Percentiles rank a stretch among this genome's conserved stretches.
Evolutionary conservation across 2,797 vertebrate species (phyloP).

Genomic region (Parotocinclus haroldoi): DNA sequence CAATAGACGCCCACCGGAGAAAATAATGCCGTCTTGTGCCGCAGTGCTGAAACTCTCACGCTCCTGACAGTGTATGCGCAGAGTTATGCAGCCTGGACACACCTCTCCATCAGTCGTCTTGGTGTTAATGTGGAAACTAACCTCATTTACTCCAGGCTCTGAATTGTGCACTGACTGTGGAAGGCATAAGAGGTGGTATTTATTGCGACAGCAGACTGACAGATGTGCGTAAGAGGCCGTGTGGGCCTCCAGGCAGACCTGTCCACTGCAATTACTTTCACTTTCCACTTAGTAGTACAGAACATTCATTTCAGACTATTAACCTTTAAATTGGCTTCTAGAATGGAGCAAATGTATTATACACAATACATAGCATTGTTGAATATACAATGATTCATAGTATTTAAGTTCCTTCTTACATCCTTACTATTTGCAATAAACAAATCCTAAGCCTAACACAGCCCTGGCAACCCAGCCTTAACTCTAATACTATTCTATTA

Average conservation of each 20-base stretch:
- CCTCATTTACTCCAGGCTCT: constrained; percentile 30
- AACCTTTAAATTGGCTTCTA: constrained; percentile 9
- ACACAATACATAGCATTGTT: background rate
- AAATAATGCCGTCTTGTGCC: background rate
- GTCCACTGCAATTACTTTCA: constrained; percentile 19
- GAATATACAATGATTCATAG: background rate
- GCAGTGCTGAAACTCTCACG: background rate
- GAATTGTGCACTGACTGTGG: constrained; percentile 33
- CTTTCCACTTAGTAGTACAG: constrained; percentile 23
- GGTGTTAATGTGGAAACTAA: constrained; percentile 42
- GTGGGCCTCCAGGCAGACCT: constrained; percentile 12
- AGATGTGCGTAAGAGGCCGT: constrained; percentile 13
- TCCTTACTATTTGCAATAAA: no score
- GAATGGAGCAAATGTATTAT: background rate
- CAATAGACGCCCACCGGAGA: background rate
- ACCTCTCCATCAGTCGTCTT: background rate
- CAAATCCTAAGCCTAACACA: no score
- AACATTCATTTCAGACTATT: constrained; percentile 10
- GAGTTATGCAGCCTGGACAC: background rate
- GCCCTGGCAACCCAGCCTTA: no score
- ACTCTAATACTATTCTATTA: no score
- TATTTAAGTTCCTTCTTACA: no score
- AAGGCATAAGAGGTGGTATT: constrained; percentile 19
- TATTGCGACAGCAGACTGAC: constrained; percentile 12
- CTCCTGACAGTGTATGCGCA: background rate